Evolutionary conservation across 2,113 vertebrate species (phyloP).

Genomic region (Paradisaea rubra): DNA sequence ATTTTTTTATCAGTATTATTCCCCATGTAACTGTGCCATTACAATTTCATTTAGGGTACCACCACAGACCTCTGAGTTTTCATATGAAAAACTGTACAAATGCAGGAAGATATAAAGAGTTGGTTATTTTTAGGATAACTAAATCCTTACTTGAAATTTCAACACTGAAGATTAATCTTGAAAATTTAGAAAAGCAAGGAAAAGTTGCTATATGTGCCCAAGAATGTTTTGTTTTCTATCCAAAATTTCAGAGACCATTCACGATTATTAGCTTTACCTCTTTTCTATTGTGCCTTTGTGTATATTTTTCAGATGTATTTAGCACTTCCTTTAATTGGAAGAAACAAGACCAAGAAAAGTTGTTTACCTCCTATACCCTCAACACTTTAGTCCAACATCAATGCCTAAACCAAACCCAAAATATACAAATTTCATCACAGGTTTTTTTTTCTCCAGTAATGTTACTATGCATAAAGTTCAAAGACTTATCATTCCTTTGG

Average conservation of each 20-base stretch:
- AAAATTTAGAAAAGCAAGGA: neutral
- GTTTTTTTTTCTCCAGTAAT: neutral
- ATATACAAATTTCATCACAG: neutral
- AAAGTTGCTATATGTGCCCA: neutral
- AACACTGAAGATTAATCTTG: neutral
- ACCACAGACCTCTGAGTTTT: neutral
- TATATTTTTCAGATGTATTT: neutral
- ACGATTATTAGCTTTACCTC: neutral
- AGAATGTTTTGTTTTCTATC: neutral
- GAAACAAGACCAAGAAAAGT: neutral
- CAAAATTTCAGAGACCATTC: neutral
- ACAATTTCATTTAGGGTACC: neutral
- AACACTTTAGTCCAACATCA: neutral
- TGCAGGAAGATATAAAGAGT: neutral
- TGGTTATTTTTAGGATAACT: neutral
- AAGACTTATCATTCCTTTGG: neutral
- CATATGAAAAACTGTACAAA: neutral
- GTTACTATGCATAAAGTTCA: neutral
- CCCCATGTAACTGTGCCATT: neutral
- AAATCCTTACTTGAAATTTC: neutral
- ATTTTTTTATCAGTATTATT: neutral
- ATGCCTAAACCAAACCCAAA: neutral
- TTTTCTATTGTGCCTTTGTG: neutral
- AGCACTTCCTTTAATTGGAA: neutral
- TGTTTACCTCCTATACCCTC: neutral